A percentile compares a stretch with the other conserved stretches of the same genome.
Evolutionary conservation across 2,113 vertebrate genomes (phyloP).

Genomic region (Mungos mungo): DNA sequence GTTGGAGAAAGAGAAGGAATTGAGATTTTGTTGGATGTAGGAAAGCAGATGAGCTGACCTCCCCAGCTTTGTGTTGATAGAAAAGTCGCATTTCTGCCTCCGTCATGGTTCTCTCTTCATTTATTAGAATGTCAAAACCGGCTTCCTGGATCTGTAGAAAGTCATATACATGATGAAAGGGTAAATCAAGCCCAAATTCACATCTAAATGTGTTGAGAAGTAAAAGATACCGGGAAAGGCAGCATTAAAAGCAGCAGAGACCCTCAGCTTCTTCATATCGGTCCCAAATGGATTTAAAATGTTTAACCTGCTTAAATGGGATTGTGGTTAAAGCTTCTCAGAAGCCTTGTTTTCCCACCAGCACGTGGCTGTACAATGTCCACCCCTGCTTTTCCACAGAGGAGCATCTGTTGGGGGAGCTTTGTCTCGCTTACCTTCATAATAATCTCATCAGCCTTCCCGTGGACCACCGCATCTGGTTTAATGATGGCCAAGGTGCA

Average conservation of each 20-base stretch:
- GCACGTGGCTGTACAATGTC: accelerated
- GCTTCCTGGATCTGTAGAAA: constrained; percentile 89
- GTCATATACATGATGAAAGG: neutral
- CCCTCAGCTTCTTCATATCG: neutral
- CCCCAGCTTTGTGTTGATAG: constrained; percentile 87
- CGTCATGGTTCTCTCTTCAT: constrained; percentile 86
- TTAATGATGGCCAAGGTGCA: constrained; percentile 92
- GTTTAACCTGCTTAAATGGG: neutral
- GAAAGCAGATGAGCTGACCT: constrained; percentile 81
- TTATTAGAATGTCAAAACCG: constrained; percentile 90
- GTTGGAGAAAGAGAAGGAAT: neutral
- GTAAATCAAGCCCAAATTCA: constrained; percentile 6
- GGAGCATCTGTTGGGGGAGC: neutral
- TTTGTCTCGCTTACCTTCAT: constrained; percentile 87
- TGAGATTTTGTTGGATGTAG: accelerated
- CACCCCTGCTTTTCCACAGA: neutral
- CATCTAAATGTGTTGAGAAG: neutral
- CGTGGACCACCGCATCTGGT: constrained; percentile 91
- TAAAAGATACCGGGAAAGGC: neutral
- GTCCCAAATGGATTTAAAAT: neutral
- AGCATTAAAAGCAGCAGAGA: neutral
- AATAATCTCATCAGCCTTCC: constrained; percentile 90
- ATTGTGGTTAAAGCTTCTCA: neutral
- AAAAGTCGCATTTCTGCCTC: constrained; percentile 86
- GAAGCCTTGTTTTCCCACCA: neutral